Base-by-base conservation (phyloP, 1,140 invertebrate genomes). In the Propsilocerus akamusi region DNA sequence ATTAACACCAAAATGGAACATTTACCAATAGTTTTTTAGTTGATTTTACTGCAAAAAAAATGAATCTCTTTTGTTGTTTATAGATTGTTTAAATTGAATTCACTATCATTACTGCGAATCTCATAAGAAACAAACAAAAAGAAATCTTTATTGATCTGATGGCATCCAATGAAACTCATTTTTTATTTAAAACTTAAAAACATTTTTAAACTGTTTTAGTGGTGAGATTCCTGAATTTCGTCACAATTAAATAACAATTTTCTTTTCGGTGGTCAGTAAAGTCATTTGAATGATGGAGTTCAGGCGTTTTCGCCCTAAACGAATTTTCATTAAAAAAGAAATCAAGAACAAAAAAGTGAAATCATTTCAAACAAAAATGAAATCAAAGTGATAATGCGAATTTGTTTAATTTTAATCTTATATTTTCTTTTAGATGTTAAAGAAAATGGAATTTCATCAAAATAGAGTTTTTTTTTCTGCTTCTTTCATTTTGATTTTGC, bases 1-100 rank as follows among this genome's bases (percentile, higher is more conserved):
- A n/a, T n/a, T 41, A 41, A 41, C 34, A 41, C 34, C 34, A 41
- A 41, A 41, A 41, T 41, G 34, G 17, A 20, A 41, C 17, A 41
- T 17, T 41, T 41, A 41, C 34, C 34, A 41, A 41, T 41, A 41
- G 34, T 17, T 14, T 30, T 30, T 37, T 37, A 41, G 22, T 41
- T 41, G 22, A 41, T 37, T 34, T 34, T 34, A 17, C n/a, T 30
- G 2, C n/a, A 30, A 3, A 30, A 11, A 30, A 11, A 30, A 11
- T 3, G n/a, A 30, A 30, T 37, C 6, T 37, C 20, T 41, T 41
- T 41, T 41, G 34, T 41, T 41, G 17, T 14, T 37, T 17, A 6
- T 17, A 17, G 6, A 17, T 37, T 37, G 17, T 41, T 41, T 41
- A 17, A 41, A 20, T 41, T 41, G 14, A 41, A 37, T 17, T 2